Evolutionary conservation across 2,113 vertebrate genomes (phyloP).

Genomic region (Calyptomena viridis): DNA sequence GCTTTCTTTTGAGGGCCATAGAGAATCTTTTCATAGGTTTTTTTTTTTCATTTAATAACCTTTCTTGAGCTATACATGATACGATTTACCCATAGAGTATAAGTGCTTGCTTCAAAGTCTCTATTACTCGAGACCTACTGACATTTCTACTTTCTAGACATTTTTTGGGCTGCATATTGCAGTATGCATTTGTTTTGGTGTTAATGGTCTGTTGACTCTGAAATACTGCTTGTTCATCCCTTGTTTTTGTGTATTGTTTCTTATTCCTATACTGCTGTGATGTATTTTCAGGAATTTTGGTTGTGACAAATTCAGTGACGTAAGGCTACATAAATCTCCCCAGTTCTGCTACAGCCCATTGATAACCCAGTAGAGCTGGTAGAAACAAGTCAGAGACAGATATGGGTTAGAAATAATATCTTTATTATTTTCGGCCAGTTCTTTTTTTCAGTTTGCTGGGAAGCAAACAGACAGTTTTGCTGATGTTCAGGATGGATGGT

Average conservation of each 20-base stretch:
- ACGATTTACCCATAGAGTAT: background rate
- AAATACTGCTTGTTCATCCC: background rate
- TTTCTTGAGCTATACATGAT: background rate
- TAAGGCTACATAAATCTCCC: background rate
- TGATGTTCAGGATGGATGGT: background rate
- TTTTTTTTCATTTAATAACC: background rate
- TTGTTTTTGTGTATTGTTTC: background rate
- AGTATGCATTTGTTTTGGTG: background rate
- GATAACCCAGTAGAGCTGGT: background rate
- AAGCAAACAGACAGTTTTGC: background rate
- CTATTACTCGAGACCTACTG: background rate
- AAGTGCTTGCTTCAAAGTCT: background rate
- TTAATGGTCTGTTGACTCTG: background rate
- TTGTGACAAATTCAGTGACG: background rate
- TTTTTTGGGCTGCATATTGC: background rate
- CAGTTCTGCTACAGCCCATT: background rate
- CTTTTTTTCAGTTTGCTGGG: background rate
- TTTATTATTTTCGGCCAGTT: background rate
- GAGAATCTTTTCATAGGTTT: background rate
- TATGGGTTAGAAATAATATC: background rate
- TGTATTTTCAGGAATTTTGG: background rate
- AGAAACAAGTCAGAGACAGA: background rate
- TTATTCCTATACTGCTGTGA: background rate
- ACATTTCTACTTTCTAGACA: background rate
- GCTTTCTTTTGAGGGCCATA: background rate